Percentiles rank a stretch among this genome's conserved stretches.
These are phyloP conservation scores for Bradysia coprophila DNA, from an alignment of 1,140 invertebrate species.

Conservation along the genomic window DNA sequence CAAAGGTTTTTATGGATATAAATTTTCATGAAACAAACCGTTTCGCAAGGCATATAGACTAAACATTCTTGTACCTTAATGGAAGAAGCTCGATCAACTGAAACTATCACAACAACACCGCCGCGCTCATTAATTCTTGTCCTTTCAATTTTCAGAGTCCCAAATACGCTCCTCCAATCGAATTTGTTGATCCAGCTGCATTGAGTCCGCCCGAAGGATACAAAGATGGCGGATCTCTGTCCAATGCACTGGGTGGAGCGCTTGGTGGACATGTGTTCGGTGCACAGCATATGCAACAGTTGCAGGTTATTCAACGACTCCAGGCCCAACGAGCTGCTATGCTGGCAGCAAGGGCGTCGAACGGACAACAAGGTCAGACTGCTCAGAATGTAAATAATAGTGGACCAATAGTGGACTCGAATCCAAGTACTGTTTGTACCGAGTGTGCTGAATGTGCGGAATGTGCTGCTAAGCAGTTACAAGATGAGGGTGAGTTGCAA, in stretches of 20 bases:
- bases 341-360: constrained; percentile 18
- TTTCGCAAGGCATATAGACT: no score
- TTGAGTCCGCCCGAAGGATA: constrained; percentile 71
- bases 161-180: constrained; percentile 36
- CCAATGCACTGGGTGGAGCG: constrained; percentile 30
- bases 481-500: constrained; percentile 18
- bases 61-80: no score
- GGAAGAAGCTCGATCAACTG: no score
- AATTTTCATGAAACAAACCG: no score
- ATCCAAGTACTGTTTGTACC: constrained; percentile 15
- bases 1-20: no score
- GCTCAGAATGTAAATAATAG: neutral
- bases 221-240: constrained; percentile 44
- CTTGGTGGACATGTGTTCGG: constrained; percentile 36
- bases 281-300: constrained; percentile 35
- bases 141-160: constrained; percentile 20
- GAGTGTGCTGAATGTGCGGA: constrained; percentile 24
- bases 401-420: constrained; percentile 6
- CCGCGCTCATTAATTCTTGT: no score
- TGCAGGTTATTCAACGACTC: constrained; percentile 29
- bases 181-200: constrained; percentile 53
- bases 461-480: constrained; percentile 22
- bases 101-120: no score
- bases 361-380: constrained; percentile 3
- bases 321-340: constrained; percentile 26